Evolutionary conservation across 2,888 invertebrate species (phyloP).

Genomic region (Perizoma flavofasciatum): DNA sequence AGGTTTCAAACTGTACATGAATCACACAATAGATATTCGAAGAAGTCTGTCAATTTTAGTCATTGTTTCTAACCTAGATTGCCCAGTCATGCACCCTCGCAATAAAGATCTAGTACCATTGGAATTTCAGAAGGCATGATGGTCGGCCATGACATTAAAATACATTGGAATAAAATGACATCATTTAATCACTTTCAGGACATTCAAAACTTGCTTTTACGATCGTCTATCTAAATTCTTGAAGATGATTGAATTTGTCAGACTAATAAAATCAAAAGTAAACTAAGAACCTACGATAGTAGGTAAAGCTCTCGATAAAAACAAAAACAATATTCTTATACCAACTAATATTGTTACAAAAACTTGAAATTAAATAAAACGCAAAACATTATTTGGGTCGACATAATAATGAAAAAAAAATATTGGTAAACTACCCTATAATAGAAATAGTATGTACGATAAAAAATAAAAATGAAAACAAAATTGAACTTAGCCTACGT

Average conservation of each 20-base stretch:
- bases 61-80: constrained; percentile 22
- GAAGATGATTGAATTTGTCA: constrained; percentile 29
- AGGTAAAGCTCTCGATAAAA: no score
- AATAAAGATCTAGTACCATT: constrained; percentile 32
- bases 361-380: no score
- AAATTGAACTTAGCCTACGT: no score
- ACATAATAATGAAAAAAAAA: no score
- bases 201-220: constrained; percentile 37
- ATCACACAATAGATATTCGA: constrained; percentile 11
- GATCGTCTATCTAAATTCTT: constrained; percentile 34
- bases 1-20: no score
- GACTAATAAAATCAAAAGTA: background rate
- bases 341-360: no score
- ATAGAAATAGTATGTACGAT: no score
- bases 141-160: constrained; percentile 42
- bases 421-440: no score
- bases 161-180: constrained; percentile 34
- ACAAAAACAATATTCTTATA: no score
- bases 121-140: constrained; percentile 34
- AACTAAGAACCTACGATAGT: background rate
- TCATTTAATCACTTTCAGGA: constrained; percentile 41
- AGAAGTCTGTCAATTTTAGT: constrained; percentile 30
- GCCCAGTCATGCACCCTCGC: constrained; percentile 12
- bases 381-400: no score
- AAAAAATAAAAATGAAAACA: no score